Percentiles rank a stretch among this genome's conserved stretches.
These are phyloP conservation scores for Asarcornis scutulata DNA, from an alignment of 2,113 vertebrate species.

Conservation along the genomic window DNA sequence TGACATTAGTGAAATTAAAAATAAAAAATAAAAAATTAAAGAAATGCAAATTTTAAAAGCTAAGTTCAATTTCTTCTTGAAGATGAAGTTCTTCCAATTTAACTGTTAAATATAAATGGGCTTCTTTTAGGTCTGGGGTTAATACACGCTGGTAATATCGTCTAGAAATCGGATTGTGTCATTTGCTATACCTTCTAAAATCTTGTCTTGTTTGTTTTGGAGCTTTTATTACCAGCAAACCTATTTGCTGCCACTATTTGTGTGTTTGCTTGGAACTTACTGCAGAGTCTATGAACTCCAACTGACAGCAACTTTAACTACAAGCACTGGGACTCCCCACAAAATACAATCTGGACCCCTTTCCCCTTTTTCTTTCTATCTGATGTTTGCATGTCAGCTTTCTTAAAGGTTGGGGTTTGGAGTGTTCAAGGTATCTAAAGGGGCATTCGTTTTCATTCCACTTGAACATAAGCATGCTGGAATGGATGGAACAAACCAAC, in stretches of 20 bases:
- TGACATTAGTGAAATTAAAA: neutral
- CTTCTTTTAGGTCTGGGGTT: neutral
- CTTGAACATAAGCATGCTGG: neutral
- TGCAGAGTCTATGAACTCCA: neutral
- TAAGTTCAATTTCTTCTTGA: neutral
- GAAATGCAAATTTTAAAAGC: neutral
- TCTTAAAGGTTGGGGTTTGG: neutral
- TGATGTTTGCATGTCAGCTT: neutral
- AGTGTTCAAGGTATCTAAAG: neutral
- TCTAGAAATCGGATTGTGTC: neutral
- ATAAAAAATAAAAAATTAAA: neutral
- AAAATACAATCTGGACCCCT: neutral
- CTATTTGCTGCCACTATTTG: neutral
- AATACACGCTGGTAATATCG: neutral
- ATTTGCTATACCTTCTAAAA: neutral
- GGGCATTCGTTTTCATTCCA: neutral
- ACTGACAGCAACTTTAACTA: neutral
- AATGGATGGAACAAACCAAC: neutral
- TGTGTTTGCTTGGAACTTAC: neutral
- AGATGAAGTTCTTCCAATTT: neutral
- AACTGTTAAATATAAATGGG: neutral
- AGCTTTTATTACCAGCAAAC: neutral
- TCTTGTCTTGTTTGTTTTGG: neutral
- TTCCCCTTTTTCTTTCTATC: accelerated
- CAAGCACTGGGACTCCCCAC: neutral